Percentiles rank a stretch among this genome's conserved stretches.
Evolutionary conservation across 2,797 vertebrate species (phyloP).

Genomic region (Luscinia luscinia): DNA sequence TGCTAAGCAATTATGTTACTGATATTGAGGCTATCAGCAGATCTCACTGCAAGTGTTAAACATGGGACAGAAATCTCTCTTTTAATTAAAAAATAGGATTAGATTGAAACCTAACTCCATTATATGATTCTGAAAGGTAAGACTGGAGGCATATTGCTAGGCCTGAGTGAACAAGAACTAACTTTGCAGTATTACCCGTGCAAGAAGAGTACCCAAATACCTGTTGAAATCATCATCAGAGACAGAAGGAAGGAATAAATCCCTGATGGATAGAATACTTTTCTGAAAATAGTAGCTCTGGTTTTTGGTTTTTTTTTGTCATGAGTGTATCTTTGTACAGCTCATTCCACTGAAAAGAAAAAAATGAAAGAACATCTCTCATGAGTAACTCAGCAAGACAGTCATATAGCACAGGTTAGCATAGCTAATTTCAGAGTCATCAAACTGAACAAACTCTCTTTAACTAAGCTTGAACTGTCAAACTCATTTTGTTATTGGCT

Average conservation of each 20-base stretch:
- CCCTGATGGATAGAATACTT: neutral
- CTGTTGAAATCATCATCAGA: neutral
- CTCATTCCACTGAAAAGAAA: neutral
- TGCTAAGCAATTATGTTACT: neutral
- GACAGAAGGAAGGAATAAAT: neutral
- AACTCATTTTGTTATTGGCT: neutral
- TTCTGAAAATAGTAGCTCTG: neutral
- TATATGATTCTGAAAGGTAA: neutral
- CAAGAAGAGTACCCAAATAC: neutral
- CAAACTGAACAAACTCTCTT: neutral
- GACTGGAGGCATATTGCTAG: neutral
- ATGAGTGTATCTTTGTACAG: neutral
- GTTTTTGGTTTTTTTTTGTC: neutral
- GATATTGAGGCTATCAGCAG: neutral
- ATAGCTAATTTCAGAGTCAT: slow-evolving; percentile 1
- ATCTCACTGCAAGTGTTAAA: neutral
- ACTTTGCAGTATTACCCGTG: neutral
- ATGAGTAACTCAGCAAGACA: neutral
- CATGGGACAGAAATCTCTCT: neutral
- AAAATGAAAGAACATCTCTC: neutral
- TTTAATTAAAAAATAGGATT: neutral
- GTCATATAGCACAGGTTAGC: neutral
- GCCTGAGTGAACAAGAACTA: neutral
- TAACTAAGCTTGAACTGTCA: neutral
- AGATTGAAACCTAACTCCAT: neutral